phyloP scores from a whole-genome alignment of 37 sponge, comb jelly and placozoan genomes.

The Diacarnus erythraeanus region DNA sequence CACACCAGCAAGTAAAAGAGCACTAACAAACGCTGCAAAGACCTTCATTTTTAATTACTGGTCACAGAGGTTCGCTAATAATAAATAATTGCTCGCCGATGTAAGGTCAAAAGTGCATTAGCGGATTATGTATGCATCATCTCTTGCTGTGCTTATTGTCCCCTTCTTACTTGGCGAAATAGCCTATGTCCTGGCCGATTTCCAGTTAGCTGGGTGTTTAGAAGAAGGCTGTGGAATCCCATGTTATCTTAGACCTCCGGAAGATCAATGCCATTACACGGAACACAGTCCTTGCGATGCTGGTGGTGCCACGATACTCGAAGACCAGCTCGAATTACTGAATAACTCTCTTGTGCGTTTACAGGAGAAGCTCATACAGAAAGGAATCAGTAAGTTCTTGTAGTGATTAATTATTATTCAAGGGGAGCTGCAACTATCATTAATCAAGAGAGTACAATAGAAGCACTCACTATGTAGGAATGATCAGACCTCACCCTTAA shows the following conservation, averaged over 20 bases:
- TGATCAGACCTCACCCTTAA: too few relatives aligned
- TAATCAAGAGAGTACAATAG: too few relatives aligned
- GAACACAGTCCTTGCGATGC: background rate
- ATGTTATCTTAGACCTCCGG: constrained; percentile 13
- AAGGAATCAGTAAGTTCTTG: constrained; percentile 33
- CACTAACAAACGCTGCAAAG: background rate
- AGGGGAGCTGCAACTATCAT: too few relatives aligned
- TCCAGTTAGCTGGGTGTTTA: constrained; percentile 23
- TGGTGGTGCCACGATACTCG: background rate
- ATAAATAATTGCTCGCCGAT: background rate
- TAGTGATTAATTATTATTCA: too few relatives aligned
- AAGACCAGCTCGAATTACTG: background rate
- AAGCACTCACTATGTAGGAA: too few relatives aligned
- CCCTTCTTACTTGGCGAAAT: background rate
- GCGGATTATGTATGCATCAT: background rate
- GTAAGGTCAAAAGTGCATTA: background rate
- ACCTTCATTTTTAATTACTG: background rate
- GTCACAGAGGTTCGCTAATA: background rate
- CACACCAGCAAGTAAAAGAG: background rate
- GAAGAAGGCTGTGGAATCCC: constrained; percentile 32
- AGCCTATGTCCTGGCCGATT: background rate
- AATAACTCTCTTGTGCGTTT: constrained; percentile 6
- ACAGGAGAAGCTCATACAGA: constrained; percentile 17
- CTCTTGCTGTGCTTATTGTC: too few relatives aligned
- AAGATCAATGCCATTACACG: constrained; percentile 21